Base-by-base conservation (phyloP, 2,888 invertebrate species). In the Ectemnius cavifrons region DNA sequence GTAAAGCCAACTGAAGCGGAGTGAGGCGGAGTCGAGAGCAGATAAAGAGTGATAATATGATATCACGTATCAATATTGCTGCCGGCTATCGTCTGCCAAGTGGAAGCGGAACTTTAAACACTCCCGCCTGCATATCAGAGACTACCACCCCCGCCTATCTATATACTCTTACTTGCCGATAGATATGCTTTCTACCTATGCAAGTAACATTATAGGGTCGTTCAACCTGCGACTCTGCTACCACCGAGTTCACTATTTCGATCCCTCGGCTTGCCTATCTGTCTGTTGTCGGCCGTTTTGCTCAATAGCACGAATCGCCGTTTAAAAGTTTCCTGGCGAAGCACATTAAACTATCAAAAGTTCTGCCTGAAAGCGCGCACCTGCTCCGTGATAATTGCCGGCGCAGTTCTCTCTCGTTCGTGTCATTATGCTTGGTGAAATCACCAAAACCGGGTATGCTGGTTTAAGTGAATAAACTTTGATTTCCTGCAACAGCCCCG, bases 321-420 rank as follows among this genome's bases (percentile, higher is more conserved):
- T 80, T 78, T 77, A 78, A 78, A 82, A 78, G 72, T 82, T 80
- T 57, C 74, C 77, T 81, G 83, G 78, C 81, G 81, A 71, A 71
- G 78, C 81, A 80, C 80, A 82, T 82, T 82, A 82, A 82, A 82
- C 83, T 83, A 82, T 82, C 78, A 83, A 68, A 78, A 82, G 83
- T 78, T 80, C 64, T 64, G 79, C 79, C 81, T 74, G 79, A 76
- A 80, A 81, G 73, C 79, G 58, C 80, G 82, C 82, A 16, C 16
- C 82, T 81, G 82, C 66, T 69, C 75, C 67, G 65, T 65, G 64
- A 66, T 78, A 75, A 81, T 82, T 69, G 79, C 67, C 66, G 74
- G 67, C 65, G 56, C 37, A 69, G 61, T 72, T 20, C 59, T 47
- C 59, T 47, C 57, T 45, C 65, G 13, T 52, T 52, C 52, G 52